Percentiles rank a stretch among this genome's conserved stretches.
Evolutionary conservation across 2,888 invertebrate species (phyloP).

Genomic region (Tineola bisselliella): DNA sequence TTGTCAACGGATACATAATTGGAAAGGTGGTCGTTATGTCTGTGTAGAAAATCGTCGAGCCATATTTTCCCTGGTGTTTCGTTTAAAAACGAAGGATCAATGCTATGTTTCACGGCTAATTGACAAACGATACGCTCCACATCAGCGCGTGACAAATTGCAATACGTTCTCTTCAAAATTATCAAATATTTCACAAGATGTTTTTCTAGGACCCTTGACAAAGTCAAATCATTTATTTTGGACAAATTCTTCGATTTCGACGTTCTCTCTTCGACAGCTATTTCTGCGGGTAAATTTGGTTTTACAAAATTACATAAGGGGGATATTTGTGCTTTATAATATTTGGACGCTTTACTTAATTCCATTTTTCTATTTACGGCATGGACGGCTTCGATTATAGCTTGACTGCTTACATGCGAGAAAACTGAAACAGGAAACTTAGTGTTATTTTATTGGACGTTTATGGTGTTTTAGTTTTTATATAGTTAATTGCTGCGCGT

Average conservation of each 20-base stretch:
- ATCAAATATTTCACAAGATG: slow-evolving; percentile 15
- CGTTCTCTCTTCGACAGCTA: slow-evolving; percentile 16
- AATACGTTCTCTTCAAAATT: slow-evolving; percentile 17
- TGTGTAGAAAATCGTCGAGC: not conserved
- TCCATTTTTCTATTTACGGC: slow-evolving; percentile 19
- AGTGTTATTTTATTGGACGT: no score
- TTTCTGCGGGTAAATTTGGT: slow-evolving; percentile 15
- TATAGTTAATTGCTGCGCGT: no score
- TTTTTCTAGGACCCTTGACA: slow-evolving; percentile 10
- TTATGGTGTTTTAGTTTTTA: no score
- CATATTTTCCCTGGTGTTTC: not conserved
- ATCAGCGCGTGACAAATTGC: slow-evolving; percentile 15
- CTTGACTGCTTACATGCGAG: not conserved
- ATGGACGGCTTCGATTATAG: slow-evolving; percentile 17
- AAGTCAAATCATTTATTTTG: not conserved
- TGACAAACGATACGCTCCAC: slow-evolving; percentile 12
- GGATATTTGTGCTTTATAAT: slow-evolving; percentile 19
- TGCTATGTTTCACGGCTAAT: not conserved
- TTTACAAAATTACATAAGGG: slow-evolving; percentile 18
- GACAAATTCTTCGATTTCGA: not conserved
- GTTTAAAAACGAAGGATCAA: not conserved
- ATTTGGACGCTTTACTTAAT: slow-evolving; percentile 18
- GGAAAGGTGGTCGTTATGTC: slow-evolving; percentile 13
- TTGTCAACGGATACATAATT: slow-evolving; percentile 14
- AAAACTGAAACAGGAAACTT: no score